Percentiles rank a stretch among this genome's conserved stretches.
These are phyloP conservation scores for Caenorhabditis wallacei DNA, from an alignment of 2,888 invertebrate genomes.

Conservation along the genomic window DNA sequence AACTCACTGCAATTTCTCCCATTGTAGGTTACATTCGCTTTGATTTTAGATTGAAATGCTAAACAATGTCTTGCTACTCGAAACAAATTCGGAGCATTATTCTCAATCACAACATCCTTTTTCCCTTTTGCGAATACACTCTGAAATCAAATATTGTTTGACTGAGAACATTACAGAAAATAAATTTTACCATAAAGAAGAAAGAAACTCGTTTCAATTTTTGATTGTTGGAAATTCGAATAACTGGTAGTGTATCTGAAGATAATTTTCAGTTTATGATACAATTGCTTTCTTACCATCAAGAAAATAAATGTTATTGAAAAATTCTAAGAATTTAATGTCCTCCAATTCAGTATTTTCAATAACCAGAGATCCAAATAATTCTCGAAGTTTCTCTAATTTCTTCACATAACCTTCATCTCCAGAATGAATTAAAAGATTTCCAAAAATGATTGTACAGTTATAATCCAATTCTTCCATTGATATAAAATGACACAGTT, in stretches of 20 bases:
- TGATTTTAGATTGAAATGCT: background rate
- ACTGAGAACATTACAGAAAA: too few relatives aligned
- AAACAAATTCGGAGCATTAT: background rate
- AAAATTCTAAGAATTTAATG: background rate
- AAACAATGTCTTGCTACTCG: background rate
- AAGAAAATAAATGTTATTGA: background rate
- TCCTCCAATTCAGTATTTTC: slow-evolving; percentile 17
- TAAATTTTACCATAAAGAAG: background rate
- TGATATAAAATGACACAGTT: background rate
- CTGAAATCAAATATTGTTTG: background rate
- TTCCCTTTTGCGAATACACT: background rate
- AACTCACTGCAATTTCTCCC: slow-evolving; percentile 14
- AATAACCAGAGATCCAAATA: slow-evolving; percentile 25
- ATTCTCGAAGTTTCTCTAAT: background rate
- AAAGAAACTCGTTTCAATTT: background rate
- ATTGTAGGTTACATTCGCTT: slow-evolving; percentile 6
- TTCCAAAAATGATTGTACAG: slow-evolving; percentile 11
- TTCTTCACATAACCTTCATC: slow-evolving; percentile 28
- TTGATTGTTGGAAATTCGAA: slow-evolving; percentile 5
- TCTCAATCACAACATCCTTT: background rate
- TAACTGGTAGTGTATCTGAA: slow-evolving; percentile 22
- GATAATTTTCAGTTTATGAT: background rate
- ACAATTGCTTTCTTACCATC: slow-evolving; percentile 23
- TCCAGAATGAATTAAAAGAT: slow-evolving; percentile 10
- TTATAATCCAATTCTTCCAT: slow-evolving; percentile 5